Evolutionary conservation across 2,888 invertebrate genomes (phyloP).

Genomic region (Patella caerulea): DNA sequence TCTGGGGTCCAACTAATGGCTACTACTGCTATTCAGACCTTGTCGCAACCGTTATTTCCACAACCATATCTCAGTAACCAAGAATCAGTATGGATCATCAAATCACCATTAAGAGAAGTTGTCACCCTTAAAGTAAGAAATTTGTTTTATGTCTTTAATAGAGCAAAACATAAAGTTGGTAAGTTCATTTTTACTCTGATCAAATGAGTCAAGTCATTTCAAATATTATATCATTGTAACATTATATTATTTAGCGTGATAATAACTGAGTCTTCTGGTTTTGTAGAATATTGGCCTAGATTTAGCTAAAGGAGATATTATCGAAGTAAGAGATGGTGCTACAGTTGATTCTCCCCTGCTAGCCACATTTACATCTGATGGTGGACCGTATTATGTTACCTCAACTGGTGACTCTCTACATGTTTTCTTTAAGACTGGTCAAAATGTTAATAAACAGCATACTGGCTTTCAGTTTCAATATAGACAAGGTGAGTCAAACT

Average conservation of each 20-base stretch:
- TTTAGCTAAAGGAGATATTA: conserved; percentile 29
- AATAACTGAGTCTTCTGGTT: neutral
- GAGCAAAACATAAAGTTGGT: no score
- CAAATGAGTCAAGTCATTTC: no score
- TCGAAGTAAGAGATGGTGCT: conserved; percentile 36
- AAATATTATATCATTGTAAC: no score
- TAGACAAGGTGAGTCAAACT: conserved; percentile 24
- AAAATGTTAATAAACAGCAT: neutral
- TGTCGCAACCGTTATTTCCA: conserved; percentile 29
- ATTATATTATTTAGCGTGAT: no score
- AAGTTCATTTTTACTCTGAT: no score
- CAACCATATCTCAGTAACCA: conserved; percentile 31
- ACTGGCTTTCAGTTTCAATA: conserved; percentile 33
- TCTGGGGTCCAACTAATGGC: conserved; percentile 12
- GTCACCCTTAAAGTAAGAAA: conserved; percentile 33
- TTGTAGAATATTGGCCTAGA: conserved; percentile 35
- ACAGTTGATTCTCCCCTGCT: conserved; percentile 29
- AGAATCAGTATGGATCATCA: conserved; percentile 37
- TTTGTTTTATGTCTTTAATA: no score
- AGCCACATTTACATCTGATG: conserved; percentile 16
- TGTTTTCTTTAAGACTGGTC: conserved; percentile 28
- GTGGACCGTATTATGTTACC: conserved; percentile 18
- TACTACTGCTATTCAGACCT: neutral
- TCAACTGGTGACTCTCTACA: conserved; percentile 34
- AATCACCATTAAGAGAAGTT: conserved; percentile 25